A percentile compares a stretch with the other conserved stretches of the same genome.
Evolutionary conservation across 2,113 vertebrate genomes (phyloP).

Genomic region (Rhadina sibilatrix): DNA sequence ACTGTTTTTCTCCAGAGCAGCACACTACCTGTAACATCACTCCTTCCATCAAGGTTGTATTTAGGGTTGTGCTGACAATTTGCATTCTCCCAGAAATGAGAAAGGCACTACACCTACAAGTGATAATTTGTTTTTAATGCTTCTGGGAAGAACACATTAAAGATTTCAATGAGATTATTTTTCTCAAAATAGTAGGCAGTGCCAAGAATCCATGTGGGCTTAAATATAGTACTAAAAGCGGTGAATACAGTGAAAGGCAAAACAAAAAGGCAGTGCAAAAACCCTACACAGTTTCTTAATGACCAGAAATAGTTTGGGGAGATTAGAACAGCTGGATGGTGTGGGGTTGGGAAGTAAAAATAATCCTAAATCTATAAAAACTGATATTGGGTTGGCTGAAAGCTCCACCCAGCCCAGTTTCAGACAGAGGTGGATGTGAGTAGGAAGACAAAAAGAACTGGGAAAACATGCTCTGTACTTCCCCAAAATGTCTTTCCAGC

Average conservation of each 20-base stretch:
- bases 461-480: neutral
- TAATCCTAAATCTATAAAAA: neutral
- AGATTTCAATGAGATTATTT: neutral
- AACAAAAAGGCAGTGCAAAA: neutral
- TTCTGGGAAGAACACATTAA: neutral
- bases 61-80: neutral
- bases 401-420: neutral
- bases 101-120: neutral
- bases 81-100: neutral
- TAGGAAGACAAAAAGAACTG: neutral
- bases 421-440: neutral
- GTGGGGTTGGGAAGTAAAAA: neutral
- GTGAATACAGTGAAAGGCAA: neutral
- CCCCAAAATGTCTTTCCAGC: neutral
- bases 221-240: neutral
- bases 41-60: neutral
- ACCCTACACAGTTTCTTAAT: neutral
- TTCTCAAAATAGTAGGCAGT: neutral
- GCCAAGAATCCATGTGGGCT: neutral
- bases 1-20: neutral
- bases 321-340: neutral
- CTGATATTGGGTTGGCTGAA: accelerated
- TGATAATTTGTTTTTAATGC: neutral
- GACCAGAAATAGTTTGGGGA: neutral
- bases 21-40: accelerated